Percentiles rank a stretch among this genome's conserved stretches.
Conservation (phyloP, 92 coral and sea anemone species). For the Metridium senile region DNA sequence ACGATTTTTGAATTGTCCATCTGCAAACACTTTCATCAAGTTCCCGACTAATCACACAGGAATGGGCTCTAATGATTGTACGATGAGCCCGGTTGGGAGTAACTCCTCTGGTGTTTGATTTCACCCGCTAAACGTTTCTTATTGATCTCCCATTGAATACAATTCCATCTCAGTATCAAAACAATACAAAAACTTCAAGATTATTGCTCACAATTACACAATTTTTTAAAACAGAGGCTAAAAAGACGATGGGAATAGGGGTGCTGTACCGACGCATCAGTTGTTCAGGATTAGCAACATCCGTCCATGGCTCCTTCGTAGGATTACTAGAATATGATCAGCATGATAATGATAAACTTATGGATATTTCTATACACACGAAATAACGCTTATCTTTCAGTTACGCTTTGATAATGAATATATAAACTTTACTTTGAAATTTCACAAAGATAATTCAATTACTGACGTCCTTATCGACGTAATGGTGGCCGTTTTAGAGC, state of each 20-base stretch:
- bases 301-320: conserved; percentile 15
- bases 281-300: conserved; percentile 21
- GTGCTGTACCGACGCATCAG: neutral
- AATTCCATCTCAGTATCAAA: neutral
- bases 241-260: neutral
- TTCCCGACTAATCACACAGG: conserved; percentile 19
- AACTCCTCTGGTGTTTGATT: neutral
- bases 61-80: conserved; percentile 15
- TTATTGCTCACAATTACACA: neutral
- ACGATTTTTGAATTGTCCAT: conserved; percentile 15
- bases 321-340: conserved; percentile 36
- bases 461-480: neutral
- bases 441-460: neutral
- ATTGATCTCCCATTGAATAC: neutral
- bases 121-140: conserved; percentile 16
- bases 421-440: conserved; percentile 5
- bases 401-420: conserved; percentile 5
- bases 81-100: conserved; percentile 16
- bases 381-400: neutral
- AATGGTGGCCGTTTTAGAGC: neutral
- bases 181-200: neutral
- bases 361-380: conserved; percentile 7
- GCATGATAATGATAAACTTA: conserved; percentile 33
- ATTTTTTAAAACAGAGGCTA: neutral
- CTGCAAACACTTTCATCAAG: conserved; percentile 16